Base-by-base conservation (phyloP, 2,797 vertebrate genomes). In the Acanthurus leucopareius region DNA sequence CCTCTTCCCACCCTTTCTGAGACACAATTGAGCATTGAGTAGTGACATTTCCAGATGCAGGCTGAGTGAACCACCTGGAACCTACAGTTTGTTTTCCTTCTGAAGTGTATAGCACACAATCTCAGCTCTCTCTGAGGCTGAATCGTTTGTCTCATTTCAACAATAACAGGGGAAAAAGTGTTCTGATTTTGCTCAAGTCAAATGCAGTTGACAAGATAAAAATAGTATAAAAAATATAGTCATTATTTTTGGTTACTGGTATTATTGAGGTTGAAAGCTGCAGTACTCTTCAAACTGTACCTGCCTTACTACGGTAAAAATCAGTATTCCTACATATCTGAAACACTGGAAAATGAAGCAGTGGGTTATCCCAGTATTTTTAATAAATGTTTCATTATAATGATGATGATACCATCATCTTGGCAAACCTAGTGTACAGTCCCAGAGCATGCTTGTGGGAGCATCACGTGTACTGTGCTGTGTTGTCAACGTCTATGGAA, bases 401-500 rank as follows among this genome's bases (percentile, higher is more conserved):
- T 84, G 62, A 66, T 20, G 61, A 80, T 59, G 75, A 73, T 28
- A 61, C 63, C 76, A 70, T 86, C 86, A 58, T 90, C 86, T 86
- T 84, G 83, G 81, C 88, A 85, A 91, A 84, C 83, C 86, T 87
- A 91, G 77, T 94, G 93, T 94, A 93, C 91, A 94, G 94, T 92
- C 91, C 92, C 91, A 89, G 78, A 93, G 94, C 93, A 95, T 94
- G 93, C 90, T 89, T 87, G 91, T 94, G 92, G 91, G 91, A 93
- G 88, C 90, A 91, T 93, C 92, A 92, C 87, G 78, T 94, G 93
- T 94, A 86, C 88, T 90, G 93, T 94, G 92, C 91, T 93, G 91
- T 95, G 93, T 94, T 85, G 93, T 95, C 93, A 87, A 91, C 77
- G 90, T 92, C 89, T 92, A 92, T 90, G 90, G 93, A 95, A 95